Evolutionary conservation across 2,888 invertebrate species (phyloP), one percentile per base, ranked within the genome.

Genomic region (Parelbella ahira): DNA sequence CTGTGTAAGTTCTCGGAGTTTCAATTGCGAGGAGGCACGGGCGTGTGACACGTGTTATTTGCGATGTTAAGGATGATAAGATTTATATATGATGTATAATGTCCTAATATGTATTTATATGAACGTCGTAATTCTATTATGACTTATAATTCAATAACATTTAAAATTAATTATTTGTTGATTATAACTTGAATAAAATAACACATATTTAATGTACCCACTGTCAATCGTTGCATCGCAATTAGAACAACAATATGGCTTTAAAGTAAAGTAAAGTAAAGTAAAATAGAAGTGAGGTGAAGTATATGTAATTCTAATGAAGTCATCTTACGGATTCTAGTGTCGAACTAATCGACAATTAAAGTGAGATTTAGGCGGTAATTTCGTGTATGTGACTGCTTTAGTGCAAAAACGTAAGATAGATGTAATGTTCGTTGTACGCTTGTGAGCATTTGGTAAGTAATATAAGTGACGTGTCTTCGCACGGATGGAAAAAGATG

Each of bases 331-430:
- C 34, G 7, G 7, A 9, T 5, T 18, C 18, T 36, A 36, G 36
- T n/a, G 13, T 25, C 25, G 36, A 36, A 24, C 25, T 36, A 36
- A 32, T 39, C 19, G 32, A 39, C 19, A 24, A 15, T 8, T 25
- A 34, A 41, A 41, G 41, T 41, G 41, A 25, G 41, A 38, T 12
- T 38, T 38, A 30, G 24, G 30, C 30, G 11, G 15, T 38, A 30
- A 30, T 7, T 25, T 12, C 24, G 37, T 29, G 37, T 18, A 24
- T 10, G 32, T 39, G 39, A 32, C 39, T 39, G 39, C 27, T 42
- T 42, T 19, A 37, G 27, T 34, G 19, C 21, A 42, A 41, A 42
- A 20, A 21, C 7, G 24, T 42, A n/a, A 34, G 27, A 34, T 27
- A 41, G 21, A 3, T 28, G 12, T 37, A 41, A 41, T 27, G 19